A percentile compares a stretch with the other conserved stretches of the same genome.
Evolutionary conservation across 2,113 vertebrate species (phyloP).

Genomic region (Buteo buteo): DNA sequence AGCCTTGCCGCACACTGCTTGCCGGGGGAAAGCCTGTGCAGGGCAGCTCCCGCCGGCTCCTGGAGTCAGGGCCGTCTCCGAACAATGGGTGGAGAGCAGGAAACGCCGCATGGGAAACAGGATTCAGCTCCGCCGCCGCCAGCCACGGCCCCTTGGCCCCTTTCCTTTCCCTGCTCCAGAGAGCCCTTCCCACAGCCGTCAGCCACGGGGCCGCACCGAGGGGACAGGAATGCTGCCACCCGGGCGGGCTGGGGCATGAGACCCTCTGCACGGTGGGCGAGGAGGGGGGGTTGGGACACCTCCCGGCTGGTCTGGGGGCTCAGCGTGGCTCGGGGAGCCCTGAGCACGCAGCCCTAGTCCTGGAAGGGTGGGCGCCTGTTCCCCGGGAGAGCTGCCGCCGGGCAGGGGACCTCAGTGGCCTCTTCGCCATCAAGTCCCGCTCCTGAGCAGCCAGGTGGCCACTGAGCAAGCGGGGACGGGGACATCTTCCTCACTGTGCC

Average conservation of each 20-base stretch:
- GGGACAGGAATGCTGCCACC: neutral
- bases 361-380: neutral
- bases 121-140: conserved; percentile 50
- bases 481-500: neutral
- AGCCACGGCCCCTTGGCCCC: conserved; percentile 48
- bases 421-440: neutral
- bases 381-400: neutral
- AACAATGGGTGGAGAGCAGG: conserved; percentile 75
- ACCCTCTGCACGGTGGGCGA: neutral
- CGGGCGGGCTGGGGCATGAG: neutral
- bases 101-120: conserved; percentile 69
- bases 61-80: conserved; percentile 37
- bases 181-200: conserved; percentile 27
- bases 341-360: neutral
- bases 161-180: conserved; percentile 58
- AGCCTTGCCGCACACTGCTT: neutral
- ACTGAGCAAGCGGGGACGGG: neutral
- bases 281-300: neutral
- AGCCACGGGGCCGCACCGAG: neutral
- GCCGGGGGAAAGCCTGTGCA: neutral
- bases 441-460: neutral
- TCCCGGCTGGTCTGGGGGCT: neutral
- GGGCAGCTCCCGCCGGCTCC: neutral
- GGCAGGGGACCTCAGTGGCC: neutral
- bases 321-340: neutral